A percentile compares a stretch with the other conserved stretches of the same genome.
phyloP scores from a whole-genome alignment of 1,140 invertebrate species.

The Berghia stephanieae region DNA sequence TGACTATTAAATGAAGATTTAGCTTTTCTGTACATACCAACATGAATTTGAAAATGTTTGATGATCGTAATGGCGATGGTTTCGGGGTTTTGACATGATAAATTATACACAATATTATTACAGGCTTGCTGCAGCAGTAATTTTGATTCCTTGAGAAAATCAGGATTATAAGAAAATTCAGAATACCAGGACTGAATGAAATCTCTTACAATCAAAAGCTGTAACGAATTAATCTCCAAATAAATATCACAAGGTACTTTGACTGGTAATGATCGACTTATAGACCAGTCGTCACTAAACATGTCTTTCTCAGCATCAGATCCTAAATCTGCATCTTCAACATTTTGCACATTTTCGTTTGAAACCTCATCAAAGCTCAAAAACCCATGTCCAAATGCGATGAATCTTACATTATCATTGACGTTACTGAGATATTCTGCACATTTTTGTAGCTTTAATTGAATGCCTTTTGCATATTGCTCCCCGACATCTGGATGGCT shows the following conservation, averaged over 20 bases:
- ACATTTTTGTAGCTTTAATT: background rate
- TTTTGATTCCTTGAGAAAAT: slow-evolving; percentile 40
- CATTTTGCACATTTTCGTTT: background rate
- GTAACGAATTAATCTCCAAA: slow-evolving; percentile 41
- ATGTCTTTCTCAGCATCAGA: background rate
- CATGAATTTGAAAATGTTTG: slow-evolving; percentile 40
- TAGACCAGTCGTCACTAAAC: slow-evolving; percentile 1
- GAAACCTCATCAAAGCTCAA: too few species aligned
- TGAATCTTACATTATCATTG: too few species aligned
- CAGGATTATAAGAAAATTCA: slow-evolving; percentile 32
- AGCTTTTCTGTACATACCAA: slow-evolving; percentile 38
- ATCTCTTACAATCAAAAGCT: slow-evolving; percentile 42
- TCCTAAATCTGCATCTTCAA: background rate
- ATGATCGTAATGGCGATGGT: slow-evolving; percentile 32
- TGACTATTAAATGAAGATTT: slow-evolving; percentile 35
- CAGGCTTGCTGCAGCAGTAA: slow-evolving; percentile 33
- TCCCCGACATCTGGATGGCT: background rate
- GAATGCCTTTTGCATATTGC: background rate
- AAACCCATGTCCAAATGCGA: too few species aligned
- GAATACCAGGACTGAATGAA: slow-evolving; percentile 47
- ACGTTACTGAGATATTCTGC: too few species aligned
- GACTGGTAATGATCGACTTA: background rate
- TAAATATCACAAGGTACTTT: slow-evolving; percentile 23
- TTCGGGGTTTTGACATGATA: slow-evolving; percentile 31
- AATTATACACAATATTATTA: slow-evolving; percentile 27